Evolutionary conservation across 2,888 invertebrate species (phyloP).

Genomic region (Fragum sueziense): DNA sequence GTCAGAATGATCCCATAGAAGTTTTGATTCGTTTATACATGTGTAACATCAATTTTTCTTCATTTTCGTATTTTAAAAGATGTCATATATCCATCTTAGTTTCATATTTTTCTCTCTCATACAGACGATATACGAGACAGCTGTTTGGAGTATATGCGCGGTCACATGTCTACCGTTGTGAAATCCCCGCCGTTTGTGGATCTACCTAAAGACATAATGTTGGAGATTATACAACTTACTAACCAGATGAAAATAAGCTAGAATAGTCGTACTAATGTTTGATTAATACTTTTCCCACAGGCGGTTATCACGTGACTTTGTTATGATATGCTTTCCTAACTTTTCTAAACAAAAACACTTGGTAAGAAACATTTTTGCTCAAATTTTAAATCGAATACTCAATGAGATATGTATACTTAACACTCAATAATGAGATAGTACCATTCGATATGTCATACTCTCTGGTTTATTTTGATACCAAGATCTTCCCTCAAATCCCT

Average conservation of each 20-base stretch:
- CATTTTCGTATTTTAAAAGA: too few species aligned
- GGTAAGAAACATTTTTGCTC: background rate
- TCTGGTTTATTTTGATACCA: too few species aligned
- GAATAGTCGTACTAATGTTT: background rate
- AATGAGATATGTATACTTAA: background rate
- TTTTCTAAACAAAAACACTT: background rate
- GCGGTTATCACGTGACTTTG: background rate
- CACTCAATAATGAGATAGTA: background rate
- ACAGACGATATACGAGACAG: conserved; percentile 59
- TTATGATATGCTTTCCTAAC: background rate
- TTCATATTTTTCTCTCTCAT: conserved; percentile 16
- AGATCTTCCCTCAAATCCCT: too few species aligned
- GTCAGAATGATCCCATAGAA: too few species aligned
- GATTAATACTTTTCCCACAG: background rate
- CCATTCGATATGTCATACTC: too few species aligned
- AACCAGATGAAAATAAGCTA: conserved; percentile 22
- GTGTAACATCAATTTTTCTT: too few species aligned
- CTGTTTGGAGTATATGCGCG: conserved; percentile 58
- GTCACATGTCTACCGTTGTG: conserved; percentile 56
- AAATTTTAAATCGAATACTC: too few species aligned
- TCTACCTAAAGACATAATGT: conserved; percentile 60
- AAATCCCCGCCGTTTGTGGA: conserved; percentile 50
- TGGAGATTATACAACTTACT: conserved; percentile 61
- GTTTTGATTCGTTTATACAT: too few species aligned
- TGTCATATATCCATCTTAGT: too few species aligned